Conservation (phyloP, 1,140 invertebrate species). For the Dufourea novaeangliae region DNA sequence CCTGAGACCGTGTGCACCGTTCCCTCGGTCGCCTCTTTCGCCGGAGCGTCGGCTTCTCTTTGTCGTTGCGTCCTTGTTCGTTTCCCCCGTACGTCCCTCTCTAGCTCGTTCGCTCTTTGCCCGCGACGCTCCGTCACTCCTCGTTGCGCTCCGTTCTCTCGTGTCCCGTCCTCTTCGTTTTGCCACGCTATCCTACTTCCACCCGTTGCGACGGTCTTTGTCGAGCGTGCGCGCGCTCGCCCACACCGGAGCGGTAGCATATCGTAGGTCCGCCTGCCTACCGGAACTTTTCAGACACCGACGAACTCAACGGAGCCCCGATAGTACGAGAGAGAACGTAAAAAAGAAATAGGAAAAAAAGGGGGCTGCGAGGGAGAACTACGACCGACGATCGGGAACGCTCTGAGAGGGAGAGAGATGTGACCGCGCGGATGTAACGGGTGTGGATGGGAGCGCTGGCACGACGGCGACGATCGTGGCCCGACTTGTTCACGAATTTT, state of each 20-base stretch:
- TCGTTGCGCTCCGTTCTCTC: conserved; percentile 28
- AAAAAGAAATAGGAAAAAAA: conserved; percentile 21
- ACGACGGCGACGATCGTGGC: conserved; percentile 14
- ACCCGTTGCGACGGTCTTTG: background rate
- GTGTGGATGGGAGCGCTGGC: conserved; percentile 44
- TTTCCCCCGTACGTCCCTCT: too few species aligned
- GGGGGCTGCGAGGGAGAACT: conserved; percentile 2
- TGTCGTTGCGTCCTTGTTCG: conserved; percentile 50
- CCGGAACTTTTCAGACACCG: conserved; percentile 63
- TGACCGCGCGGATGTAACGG: conserved; percentile 63
- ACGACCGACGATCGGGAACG: background rate
- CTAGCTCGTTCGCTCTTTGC: background rate
- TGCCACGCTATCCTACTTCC: conserved; percentile 15
- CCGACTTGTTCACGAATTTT: conserved; percentile 49
- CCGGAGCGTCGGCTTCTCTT: conserved; percentile 49
- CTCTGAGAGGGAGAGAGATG: conserved; percentile 35
- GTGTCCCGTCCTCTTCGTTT: conserved; percentile 33
- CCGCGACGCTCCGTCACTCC: background rate
- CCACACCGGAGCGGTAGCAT: conserved; percentile 62
- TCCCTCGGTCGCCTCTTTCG: conserved; percentile 45
- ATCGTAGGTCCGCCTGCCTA: conserved; percentile 63
- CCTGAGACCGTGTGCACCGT: conserved; percentile 28
- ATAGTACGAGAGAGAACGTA: conserved; percentile 9
- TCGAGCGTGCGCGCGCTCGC: conserved; percentile 21
- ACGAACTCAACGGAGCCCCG: conserved; percentile 29